Evolutionary conservation across 1,140 invertebrate genomes (phyloP).

Genomic region (Apis dorsata): DNA sequence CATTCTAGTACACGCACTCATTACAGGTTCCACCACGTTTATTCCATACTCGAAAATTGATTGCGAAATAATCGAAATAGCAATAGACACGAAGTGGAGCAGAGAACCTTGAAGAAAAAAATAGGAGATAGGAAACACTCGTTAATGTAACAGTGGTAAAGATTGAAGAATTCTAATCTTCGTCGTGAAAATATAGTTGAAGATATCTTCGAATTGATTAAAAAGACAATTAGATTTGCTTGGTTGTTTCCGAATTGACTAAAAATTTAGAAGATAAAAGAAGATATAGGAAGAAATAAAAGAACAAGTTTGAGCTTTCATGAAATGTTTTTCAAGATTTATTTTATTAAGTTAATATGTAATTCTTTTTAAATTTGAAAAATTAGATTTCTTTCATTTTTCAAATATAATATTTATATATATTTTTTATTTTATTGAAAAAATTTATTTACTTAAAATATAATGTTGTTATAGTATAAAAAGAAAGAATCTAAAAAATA

Average conservation of each 20-base stretch:
- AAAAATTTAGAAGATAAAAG: neutral
- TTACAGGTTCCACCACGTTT: constrained; percentile 31
- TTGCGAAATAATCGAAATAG: constrained; percentile 42
- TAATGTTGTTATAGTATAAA: neutral
- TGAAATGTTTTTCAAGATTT: too few species aligned
- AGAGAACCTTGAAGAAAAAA: neutral
- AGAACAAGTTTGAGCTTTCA: too few species aligned
- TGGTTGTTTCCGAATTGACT: neutral
- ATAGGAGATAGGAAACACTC: neutral
- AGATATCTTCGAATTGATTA: constrained; percentile 12
- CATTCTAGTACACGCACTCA: constrained; percentile 43
- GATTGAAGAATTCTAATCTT: neutral
- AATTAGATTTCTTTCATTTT: neutral
- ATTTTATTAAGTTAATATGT: too few species aligned
- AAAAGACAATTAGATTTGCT: neutral
- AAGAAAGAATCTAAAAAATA: constrained; percentile 1
- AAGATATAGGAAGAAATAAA: neutral
- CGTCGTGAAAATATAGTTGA: neutral
- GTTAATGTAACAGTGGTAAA: neutral
- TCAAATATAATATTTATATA: neutral
- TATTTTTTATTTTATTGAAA: neutral
- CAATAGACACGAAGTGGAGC: constrained; percentile 14
- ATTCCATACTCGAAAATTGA: constrained; percentile 35
- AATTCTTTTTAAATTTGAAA: neutral
- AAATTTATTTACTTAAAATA: neutral